These are phyloP conservation scores for Argopecten irradians DNA, from an alignment of 1,140 invertebrate genomes.

Conservation along the genomic window DNA sequence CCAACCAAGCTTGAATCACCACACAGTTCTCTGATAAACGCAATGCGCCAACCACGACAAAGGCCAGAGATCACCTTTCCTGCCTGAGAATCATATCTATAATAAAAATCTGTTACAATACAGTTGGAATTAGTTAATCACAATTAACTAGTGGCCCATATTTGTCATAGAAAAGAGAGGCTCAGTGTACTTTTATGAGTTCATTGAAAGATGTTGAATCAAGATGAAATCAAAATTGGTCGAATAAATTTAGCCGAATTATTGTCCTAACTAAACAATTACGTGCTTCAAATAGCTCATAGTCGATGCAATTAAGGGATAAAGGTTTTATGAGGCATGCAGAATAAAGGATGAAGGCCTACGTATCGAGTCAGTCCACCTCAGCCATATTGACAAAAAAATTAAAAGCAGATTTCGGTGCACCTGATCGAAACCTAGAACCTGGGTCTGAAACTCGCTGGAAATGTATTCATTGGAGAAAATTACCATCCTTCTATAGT, in stretches of 20 bases:
- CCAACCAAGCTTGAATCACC: background rate
- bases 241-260: conserved; percentile 22
- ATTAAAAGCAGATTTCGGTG: conserved; percentile 16
- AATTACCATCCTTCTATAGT: background rate
- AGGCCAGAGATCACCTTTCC: background rate
- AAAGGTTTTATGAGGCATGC: conserved; percentile 16
- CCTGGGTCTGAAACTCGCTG: background rate
- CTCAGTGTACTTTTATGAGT: conserved; percentile 2
- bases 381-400: conserved; percentile 17
- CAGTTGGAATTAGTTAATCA: conserved; percentile 17
- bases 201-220: background rate
- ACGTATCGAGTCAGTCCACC: conserved; percentile 1
- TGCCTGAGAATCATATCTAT: background rate
- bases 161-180: conserved; percentile 9
- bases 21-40: background rate
- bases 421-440: background rate
- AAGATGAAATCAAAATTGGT: conserved; percentile 14
- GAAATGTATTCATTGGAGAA: background rate
- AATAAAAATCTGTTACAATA: conserved; percentile 12
- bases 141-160: background rate
- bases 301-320: conserved; percentile 15
- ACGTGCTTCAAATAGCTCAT: conserved; percentile 21
- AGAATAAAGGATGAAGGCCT: background rate
- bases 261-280: conserved; percentile 22
- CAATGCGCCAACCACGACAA: background rate